Base-by-base conservation (phyloP, 2,797 vertebrate genomes). In the Enteromius fasciolatus region DNA sequence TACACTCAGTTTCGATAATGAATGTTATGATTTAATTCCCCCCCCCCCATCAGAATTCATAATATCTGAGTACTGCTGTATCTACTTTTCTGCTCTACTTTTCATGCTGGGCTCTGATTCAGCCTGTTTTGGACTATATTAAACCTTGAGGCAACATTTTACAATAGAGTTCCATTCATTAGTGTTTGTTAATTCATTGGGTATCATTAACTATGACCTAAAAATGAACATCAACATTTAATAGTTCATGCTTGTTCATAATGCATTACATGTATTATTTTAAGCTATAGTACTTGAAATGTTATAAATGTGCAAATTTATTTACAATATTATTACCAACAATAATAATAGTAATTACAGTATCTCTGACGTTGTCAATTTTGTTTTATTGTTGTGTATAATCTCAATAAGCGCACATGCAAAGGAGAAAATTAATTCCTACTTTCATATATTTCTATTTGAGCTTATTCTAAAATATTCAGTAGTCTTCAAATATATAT, bases 1-100 rank as follows among this genome's bases (percentile, higher is more conserved):
- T 59, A 78, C 77, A 76, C 63, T 75, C 64, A 57, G 36, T 70
- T 74, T 78, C 10, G 18, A 85, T 87, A 83, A 86, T 80, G 64
- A 85, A 67, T 68, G 70, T 28, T 67, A 77, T 61, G 25, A 28
- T 80, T 33, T 67, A 44, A 74, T 66, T 31, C 18, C 8, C 1
- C 28, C 18, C n/a, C 31, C 31, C 9, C 54, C 5, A 12, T 20
- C 12, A 74, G 23, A 31, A 50, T n/a, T 36, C 46, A 23, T 57
- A 68, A 31, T 33, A 44, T 64, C 5, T 11, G 52, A 64, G 18
- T 17, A 57, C 33, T 25, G 39, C 6, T 23, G 54, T 36, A 70
- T 81, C 23, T 61, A 23, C 23, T 54, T 31, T 63, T 59, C 46
- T 17, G 6, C 25, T 63, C 59, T 72, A 64, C 4, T 52, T 75